phyloP scores from a whole-genome alignment of 2,888 invertebrate species.

The Diloba caeruleocephala region DNA sequence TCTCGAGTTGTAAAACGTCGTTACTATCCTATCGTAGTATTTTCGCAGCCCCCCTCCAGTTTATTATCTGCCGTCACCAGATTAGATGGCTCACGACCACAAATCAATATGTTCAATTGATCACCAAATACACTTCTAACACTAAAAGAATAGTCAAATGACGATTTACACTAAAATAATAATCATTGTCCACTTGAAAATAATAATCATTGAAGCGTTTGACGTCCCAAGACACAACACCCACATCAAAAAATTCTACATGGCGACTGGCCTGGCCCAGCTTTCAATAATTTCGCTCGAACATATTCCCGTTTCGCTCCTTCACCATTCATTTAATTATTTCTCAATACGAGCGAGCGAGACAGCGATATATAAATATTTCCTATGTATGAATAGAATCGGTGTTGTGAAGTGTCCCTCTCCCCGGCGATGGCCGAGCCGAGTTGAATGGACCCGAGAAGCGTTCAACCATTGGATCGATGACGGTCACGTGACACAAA shows the following conservation, averaged over 20 bases:
- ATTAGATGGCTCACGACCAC: constrained; percentile 76
- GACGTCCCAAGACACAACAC: constrained; percentile 87
- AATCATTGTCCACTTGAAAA: constrained; percentile 84
- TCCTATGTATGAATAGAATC: constrained; percentile 87
- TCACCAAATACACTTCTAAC: constrained; percentile 67
- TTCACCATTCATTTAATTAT: constrained; percentile 87
- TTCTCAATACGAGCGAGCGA: constrained; percentile 81
- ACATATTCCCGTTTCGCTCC: constrained; percentile 85
- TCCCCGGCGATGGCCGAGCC: constrained; percentile 77
- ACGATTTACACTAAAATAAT: constrained; percentile 79
- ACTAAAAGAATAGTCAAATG: constrained; percentile 69
- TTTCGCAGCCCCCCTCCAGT: constrained; percentile 87
- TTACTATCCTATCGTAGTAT: constrained; percentile 89
- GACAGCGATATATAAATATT: constrained; percentile 84
- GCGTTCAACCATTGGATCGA: constrained; percentile 89
- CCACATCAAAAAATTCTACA: constrained; percentile 88
- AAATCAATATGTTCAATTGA: constrained; percentile 71
- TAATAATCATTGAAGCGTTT: constrained; percentile 87
- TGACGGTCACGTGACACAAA: constrained; percentile 86
- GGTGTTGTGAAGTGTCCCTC: constrained; percentile 85
- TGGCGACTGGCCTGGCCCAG: constrained; percentile 84
- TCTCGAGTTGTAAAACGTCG: constrained; percentile 87
- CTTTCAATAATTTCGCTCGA: constrained; percentile 88
- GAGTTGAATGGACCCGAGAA: constrained; percentile 90
- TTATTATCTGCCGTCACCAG: constrained; percentile 82